phyloP scores from a whole-genome alignment of 2,113 vertebrate genomes.

The Chrysemys picta region DNA sequence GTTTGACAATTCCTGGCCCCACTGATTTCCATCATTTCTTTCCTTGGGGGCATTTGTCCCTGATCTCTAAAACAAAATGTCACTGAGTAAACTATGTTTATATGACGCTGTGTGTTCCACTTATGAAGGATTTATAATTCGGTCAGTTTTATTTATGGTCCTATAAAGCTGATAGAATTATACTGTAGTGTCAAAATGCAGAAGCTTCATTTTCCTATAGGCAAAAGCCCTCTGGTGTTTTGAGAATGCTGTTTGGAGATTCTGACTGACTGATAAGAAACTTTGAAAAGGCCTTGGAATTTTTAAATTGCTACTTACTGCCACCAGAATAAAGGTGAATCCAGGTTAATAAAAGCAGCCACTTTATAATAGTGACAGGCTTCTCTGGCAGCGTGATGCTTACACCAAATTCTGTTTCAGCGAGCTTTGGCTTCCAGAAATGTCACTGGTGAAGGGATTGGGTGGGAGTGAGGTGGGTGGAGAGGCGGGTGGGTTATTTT shows the following conservation, averaged over 20 bases:
- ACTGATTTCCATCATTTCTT: conserved; percentile 46
- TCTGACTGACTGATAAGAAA: neutral
- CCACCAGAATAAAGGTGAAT: conserved; percentile 20
- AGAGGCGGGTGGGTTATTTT: neutral
- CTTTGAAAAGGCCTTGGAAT: conserved; percentile 28
- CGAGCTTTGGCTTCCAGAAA: conserved; percentile 30
- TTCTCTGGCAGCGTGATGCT: conserved; percentile 14
- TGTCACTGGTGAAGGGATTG: conserved; percentile 16
- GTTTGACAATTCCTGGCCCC: conserved; percentile 36
- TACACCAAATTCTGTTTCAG: neutral
- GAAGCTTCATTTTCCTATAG: conserved; percentile 52
- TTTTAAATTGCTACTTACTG: neutral
- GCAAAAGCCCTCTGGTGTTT: conserved; percentile 45
- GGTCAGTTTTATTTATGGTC: conserved; percentile 62
- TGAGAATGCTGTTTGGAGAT: neutral
- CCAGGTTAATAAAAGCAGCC: conserved; percentile 31
- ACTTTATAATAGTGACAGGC: neutral
- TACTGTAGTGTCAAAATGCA: conserved; percentile 61
- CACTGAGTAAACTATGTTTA: conserved; percentile 38
- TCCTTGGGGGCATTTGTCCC: conserved; percentile 48
- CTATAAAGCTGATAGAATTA: conserved; percentile 33
- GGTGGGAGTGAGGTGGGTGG: conserved; percentile 48
- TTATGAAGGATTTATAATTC: conserved; percentile 54
- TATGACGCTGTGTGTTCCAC: conserved; percentile 47
- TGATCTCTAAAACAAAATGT: conserved; percentile 62